Conservation (phyloP, 2,888 invertebrate genomes). For the Tenthredo livida region DNA sequence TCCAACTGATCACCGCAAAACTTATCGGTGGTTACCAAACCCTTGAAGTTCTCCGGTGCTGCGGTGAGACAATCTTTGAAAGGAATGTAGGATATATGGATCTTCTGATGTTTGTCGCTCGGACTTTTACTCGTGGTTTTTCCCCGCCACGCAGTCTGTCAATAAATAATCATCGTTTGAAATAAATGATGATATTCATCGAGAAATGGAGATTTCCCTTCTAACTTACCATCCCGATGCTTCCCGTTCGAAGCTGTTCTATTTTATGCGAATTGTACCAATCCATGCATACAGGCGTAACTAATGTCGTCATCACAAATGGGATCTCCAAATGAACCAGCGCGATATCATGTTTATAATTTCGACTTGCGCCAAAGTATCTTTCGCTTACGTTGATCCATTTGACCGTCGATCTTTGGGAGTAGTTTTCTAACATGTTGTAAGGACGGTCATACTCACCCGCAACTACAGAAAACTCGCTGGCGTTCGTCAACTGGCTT, state of each 20-base stretch:
- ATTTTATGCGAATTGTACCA: constrained; percentile 61
- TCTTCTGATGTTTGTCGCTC: constrained; percentile 61
- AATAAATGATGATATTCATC: constrained; percentile 18
- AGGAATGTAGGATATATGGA: constrained; percentile 63
- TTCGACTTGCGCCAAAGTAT: constrained; percentile 61
- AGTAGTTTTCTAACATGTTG: constrained; percentile 60
- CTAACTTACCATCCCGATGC: constrained; percentile 59
- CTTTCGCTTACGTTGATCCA: constrained; percentile 58
- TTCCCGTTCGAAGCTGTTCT: constrained; percentile 57
- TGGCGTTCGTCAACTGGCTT: constrained; percentile 51
- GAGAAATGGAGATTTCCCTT: neutral
- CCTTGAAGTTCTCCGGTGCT: constrained; percentile 62
- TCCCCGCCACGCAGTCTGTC: constrained; percentile 66
- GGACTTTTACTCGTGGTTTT: constrained; percentile 59
- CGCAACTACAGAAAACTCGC: constrained; percentile 23
- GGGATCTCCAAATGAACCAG: constrained; percentile 60
- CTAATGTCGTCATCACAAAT: constrained; percentile 60
- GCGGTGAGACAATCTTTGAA: constrained; percentile 61
- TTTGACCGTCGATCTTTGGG: constrained; percentile 59
- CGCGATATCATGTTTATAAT: constrained; percentile 65
- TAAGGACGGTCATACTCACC: constrained; percentile 67
- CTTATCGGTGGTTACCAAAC: constrained; percentile 66
- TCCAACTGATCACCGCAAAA: constrained; percentile 66
- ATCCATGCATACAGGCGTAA: constrained; percentile 64
- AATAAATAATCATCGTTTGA: neutral